Percentiles rank a stretch among this genome's conserved stretches.
Evolutionary conservation across 2,888 invertebrate genomes (phyloP).

Genomic region (Germaria angustata): DNA sequence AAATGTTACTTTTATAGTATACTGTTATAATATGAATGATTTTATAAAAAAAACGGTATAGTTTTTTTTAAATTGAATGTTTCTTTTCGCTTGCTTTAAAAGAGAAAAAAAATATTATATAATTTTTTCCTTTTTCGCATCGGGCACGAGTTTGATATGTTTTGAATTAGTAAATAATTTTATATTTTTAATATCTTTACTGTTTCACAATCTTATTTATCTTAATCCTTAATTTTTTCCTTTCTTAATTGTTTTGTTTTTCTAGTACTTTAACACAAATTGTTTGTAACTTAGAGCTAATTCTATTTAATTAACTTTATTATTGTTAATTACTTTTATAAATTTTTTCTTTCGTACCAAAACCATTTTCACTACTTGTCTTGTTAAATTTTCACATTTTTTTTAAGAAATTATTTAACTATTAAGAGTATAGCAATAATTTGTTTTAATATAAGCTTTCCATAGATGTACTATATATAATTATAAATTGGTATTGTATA

Average conservation of each 20-base stretch:
- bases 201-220: constrained; percentile 55
- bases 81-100: constrained; percentile 29
- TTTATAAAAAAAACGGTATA: constrained; percentile 67
- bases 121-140: constrained; percentile 71
- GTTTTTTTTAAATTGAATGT: constrained; percentile 53
- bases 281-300: constrained; percentile 37
- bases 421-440: constrained; percentile 56
- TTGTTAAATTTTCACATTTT: constrained; percentile 36
- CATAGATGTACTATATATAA: constrained; percentile 53
- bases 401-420: constrained; percentile 55
- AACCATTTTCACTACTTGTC: constrained; percentile 43
- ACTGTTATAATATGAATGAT: constrained; percentile 31
- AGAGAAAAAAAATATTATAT: constrained; percentile 48
- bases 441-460: constrained; percentile 58
- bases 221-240: constrained; percentile 60
- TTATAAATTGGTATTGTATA: constrained; percentile 68
- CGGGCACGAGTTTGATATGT: constrained; percentile 81
- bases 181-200: constrained; percentile 43
- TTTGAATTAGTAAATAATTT: constrained; percentile 75
- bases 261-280: constrained; percentile 38
- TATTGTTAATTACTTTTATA: constrained; percentile 37
- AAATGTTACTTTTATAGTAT: constrained; percentile 65
- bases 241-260: constrained; percentile 9
- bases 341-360: constrained; percentile 37
- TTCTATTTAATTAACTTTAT: constrained; percentile 37